Evolutionary conservation across 2,888 invertebrate genomes (phyloP), one percentile per base, ranked within the genome.

Genomic region (Drosophila neonasuta): DNA sequence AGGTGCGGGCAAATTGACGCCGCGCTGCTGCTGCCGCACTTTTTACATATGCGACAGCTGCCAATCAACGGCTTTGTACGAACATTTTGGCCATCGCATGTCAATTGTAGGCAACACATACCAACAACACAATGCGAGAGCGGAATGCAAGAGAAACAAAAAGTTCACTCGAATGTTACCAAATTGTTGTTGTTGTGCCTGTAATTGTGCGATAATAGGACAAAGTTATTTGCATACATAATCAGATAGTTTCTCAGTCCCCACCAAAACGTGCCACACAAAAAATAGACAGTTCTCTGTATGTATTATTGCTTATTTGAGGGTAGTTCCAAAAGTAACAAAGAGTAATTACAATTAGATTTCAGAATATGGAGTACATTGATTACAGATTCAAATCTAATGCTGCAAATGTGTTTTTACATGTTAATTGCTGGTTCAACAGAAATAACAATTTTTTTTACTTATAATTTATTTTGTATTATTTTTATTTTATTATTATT

Each of bases 151-250:
- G 32, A 34, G 6, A 24, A 24, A 24, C 24, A 50, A 50, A 45
- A 44, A 44, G 8, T 58, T 50, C 10, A 46, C 42, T 46, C n/a
- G 41, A 51, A 29, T 55, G 55, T 49, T 52, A 44, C 68, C 72
- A 60, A 74, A 67, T 71, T 71, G 67, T 24, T 24, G 24, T 24
- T 24, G 24, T 48, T 66, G 41, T 20, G 58, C 11, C 58, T 13
- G 59, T 65, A 79, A 78, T 76, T 73, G 81, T 74, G 74, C 61
- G 77, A 68, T 78, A 80, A 83, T 83, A 58, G 77, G 66, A 55
- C 64, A 67, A 83, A 83, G 77, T 69, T 71, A 68, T 83, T 83
- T 80, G 74, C 76, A 83, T 83, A 77, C 71, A 76, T 80, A 83
- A 74, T 57, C 48, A 70, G 56, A 46, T 56, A 46, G 56, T 44